phyloP scores from a whole-genome alignment of 2,888 invertebrate species.

The Chamaedrilus cognettii region DNA sequence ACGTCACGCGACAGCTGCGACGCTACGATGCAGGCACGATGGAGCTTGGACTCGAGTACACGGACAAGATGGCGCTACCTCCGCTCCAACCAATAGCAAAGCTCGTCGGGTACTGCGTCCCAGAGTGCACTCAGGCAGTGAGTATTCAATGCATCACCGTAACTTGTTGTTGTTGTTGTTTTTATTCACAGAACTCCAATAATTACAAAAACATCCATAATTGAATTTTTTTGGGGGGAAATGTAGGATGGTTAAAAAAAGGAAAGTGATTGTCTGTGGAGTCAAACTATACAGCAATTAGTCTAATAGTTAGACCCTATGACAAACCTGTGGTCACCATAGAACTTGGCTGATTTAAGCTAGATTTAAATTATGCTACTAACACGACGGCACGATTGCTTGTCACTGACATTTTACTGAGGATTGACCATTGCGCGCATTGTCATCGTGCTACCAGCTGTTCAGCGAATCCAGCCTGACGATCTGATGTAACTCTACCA shows the following conservation, averaged over 20 bases:
- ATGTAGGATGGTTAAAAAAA: not conserved
- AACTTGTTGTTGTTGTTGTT: not conserved
- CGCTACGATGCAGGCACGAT: slow-evolving; percentile 91
- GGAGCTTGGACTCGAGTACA: slow-evolving; percentile 95
- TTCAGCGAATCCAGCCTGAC: no score
- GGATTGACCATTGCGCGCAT: no score
- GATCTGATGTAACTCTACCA: no score
- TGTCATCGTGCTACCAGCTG: no score
- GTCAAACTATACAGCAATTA: no score
- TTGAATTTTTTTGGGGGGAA: not conserved
- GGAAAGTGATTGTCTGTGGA: not conserved
- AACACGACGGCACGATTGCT: no score
- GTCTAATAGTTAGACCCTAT: no score
- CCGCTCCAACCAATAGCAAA: slow-evolving; percentile 76
- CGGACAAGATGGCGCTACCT: slow-evolving; percentile 98
- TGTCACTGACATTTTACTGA: no score
- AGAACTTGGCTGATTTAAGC: no score
- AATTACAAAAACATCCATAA: not conserved
- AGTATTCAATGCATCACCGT: slow-evolving; percentile 55
- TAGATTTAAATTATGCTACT: no score
- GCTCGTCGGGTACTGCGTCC: slow-evolving; percentile 85
- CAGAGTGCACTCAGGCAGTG: slow-evolving; percentile 90
- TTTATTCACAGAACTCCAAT: not conserved
- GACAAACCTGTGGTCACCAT: no score
- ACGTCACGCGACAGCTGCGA: slow-evolving; percentile 75